These are phyloP conservation scores for Podarcis raffonei DNA, from an alignment of 2,113 vertebrate species.

Conservation along the genomic window DNA sequence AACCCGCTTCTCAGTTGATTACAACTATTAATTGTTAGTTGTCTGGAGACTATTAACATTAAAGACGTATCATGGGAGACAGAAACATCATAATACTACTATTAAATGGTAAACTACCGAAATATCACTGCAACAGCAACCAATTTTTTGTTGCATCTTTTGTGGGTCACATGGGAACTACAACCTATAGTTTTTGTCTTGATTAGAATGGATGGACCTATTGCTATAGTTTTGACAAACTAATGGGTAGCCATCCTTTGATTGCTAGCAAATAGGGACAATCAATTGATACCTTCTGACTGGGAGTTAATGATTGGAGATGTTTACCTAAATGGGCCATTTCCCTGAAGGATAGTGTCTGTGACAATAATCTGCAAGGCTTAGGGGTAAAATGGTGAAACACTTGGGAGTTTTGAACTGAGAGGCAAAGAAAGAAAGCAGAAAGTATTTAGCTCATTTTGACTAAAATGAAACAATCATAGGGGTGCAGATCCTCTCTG, in stretches of 20 bases:
- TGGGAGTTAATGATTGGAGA: too few relatives aligned
- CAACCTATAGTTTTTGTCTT: background rate
- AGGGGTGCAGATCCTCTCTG: background rate
- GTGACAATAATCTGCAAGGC: background rate
- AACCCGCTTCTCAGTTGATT: background rate
- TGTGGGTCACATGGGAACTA: background rate
- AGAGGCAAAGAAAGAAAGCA: background rate
- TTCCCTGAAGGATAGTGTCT: background rate
- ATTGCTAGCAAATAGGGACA: background rate
- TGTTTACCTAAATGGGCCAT: background rate
- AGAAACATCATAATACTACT: slow-evolving; percentile 29
- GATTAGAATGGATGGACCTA: background rate
- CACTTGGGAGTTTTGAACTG: background rate
- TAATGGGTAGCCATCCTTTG: background rate
- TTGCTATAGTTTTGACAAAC: background rate
- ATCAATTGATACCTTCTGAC: background rate
- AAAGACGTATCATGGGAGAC: slow-evolving; percentile 6
- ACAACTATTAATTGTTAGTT: slow-evolving; percentile 46
- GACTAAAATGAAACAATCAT: background rate
- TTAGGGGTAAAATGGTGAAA: too few relatives aligned
- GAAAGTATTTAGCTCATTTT: background rate
- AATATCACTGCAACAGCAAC: slow-evolving; percentile 18
- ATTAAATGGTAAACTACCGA: slow-evolving; percentile 47
- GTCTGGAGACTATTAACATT: slow-evolving; percentile 63
- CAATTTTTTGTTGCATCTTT: background rate